Base-by-base conservation (phyloP, 1,140 invertebrate genomes). In the Orchestia grillus region DNA sequence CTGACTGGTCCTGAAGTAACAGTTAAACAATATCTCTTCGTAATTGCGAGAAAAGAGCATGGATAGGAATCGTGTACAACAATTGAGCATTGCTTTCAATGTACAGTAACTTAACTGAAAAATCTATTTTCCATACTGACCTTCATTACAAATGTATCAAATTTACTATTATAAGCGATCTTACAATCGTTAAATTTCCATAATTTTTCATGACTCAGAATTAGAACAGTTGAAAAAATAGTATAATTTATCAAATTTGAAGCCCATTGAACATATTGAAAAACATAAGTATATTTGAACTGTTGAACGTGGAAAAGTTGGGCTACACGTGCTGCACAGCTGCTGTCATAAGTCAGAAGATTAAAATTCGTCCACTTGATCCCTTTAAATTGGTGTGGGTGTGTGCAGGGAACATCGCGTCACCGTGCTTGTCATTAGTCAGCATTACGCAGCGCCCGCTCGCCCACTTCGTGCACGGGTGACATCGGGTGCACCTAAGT, bases 291-390 rank as follows among this genome's bases (percentile, higher is more conserved):
- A 77, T 19, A 77, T 77, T 23, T 77, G 62, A 3, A 1, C 36
- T 23, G 11, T 28, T 23, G 62, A 77, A 36, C 62, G 62, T 77
- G 28, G 36, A 41, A 90, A 44, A 90, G 3, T 90, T 41, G 28
- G 41, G 41, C 62, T 77, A 77, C 41, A 90, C 88, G 88, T 90
- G 88, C 28, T 94, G 43, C 19, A 44, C 44, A 94, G 92, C 92
- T 94, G 92, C 44, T 90, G 44, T 44, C 92, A 47, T 94, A 44
- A 94, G 43, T 94, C 44, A 94, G 4, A 36, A 44, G 92, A 94
- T 94, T 94, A 94, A 44, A 94, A 45, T 94, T 94, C 92, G 92
- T 45, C 6, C 92, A 94, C 43, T 94, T 94, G 92, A 94, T 94
- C 92, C 44, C 92, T 94, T 94, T 94, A 94, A 94, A 94, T 94